Evolutionary conservation across 2,113 vertebrate genomes (phyloP).

Genomic region (Panthera tigris): DNA sequence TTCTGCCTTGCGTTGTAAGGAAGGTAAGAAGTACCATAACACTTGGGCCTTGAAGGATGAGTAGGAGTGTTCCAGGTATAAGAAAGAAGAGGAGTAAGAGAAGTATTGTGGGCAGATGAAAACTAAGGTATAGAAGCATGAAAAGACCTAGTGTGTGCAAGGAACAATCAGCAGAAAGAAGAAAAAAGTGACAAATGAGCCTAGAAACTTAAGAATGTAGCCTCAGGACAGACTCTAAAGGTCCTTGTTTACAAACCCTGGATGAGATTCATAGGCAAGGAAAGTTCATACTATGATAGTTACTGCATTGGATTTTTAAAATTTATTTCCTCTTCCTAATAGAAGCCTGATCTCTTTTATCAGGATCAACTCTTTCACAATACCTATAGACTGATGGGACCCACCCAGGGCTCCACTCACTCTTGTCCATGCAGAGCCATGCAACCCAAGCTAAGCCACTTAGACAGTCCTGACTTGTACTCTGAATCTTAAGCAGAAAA

Average conservation of each 20-base stretch:
- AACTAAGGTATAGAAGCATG: neutral
- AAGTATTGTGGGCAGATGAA: neutral
- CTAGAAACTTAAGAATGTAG: neutral
- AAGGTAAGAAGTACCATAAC: neutral
- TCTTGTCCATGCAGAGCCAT: neutral
- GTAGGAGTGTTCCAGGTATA: neutral
- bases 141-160: neutral
- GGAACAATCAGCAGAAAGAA: neutral
- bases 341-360: neutral
- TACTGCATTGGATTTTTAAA: neutral
- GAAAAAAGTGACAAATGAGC: neutral
- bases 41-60: neutral
- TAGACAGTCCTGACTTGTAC: neutral
- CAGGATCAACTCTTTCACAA: neutral
- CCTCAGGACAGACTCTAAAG: neutral
- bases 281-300: neutral
- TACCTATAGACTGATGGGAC: neutral
- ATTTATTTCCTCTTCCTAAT: neutral
- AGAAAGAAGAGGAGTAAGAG: neutral
- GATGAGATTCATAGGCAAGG: neutral
- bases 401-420: neutral
- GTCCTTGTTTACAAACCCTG: neutral
- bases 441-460: neutral
- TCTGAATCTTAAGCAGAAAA: neutral
- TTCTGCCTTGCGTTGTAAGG: neutral